These are phyloP conservation scores for Mesembrinibis cayennensis DNA, from an alignment of 2,113 vertebrate species.

Conservation along the genomic window DNA sequence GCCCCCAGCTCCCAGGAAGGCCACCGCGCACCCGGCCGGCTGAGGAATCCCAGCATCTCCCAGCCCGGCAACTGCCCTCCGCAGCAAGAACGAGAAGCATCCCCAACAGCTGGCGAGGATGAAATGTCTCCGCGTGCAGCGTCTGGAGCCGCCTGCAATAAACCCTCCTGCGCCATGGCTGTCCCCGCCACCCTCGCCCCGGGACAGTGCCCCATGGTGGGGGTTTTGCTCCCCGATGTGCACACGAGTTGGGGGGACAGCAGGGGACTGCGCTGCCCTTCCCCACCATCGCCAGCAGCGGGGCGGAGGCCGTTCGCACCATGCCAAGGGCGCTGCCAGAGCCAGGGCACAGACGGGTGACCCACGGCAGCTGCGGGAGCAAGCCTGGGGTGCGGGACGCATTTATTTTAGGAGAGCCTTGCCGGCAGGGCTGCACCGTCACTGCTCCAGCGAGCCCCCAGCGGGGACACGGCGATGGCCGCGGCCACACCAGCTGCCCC, in stretches of 20 bases:
- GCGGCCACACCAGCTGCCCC: background rate
- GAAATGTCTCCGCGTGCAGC: constrained; percentile 12
- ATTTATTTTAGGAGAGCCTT: background rate
- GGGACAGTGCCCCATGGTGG: background rate
- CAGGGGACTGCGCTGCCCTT: background rate
- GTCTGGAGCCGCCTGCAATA: background rate
- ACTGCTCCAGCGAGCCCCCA: background rate
- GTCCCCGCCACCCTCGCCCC: background rate
- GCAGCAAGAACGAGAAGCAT: constrained; percentile 67
- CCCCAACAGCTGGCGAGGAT: constrained; percentile 57
- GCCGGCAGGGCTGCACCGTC: fast-evolving
- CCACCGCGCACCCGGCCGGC: background rate
- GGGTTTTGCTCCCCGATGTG: fast-evolving
- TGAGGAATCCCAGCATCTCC: constrained; percentile 70
- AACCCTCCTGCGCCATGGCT: background rate
- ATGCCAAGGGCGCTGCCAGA: fast-evolving
- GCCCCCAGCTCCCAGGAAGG: background rate
- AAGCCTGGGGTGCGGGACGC: fast-evolving
- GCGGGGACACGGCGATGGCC: background rate
- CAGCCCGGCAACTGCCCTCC: constrained; percentile 66
- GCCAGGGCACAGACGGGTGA: background rate
- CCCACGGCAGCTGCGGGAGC: fast-evolving
- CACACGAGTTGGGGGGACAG: fast-evolving
- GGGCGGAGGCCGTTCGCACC: fast-evolving
- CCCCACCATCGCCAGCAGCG: background rate